Percentiles rank a stretch among this genome's conserved stretches.
Conservation (phyloP, 2,113 vertebrate species). For the Centropus unirufus region DNA sequence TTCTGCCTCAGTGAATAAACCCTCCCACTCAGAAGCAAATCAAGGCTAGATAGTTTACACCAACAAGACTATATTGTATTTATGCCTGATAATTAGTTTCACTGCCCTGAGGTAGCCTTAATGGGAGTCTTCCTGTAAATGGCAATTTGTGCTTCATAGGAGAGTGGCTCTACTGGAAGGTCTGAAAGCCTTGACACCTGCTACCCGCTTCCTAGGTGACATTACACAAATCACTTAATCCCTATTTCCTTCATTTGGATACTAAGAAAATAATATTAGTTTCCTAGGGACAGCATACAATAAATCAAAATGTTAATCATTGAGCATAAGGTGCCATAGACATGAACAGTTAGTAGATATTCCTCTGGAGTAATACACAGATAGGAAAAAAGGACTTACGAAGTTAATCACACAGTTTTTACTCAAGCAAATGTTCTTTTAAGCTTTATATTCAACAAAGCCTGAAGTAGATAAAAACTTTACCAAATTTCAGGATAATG, state of each 20-base stretch:
- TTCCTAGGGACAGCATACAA: neutral
- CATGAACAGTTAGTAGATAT: neutral
- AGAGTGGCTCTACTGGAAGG: neutral
- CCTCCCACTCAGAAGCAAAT: neutral
- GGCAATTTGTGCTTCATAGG: accelerated
- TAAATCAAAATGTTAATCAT: neutral
- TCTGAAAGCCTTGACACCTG: neutral
- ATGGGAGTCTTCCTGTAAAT: neutral
- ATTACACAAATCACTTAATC: neutral
- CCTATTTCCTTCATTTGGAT: neutral
- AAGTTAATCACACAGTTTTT: neutral
- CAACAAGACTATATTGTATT: neutral
- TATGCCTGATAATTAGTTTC: neutral
- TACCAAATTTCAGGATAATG: neutral
- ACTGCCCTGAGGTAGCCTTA: neutral
- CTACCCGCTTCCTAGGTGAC: neutral
- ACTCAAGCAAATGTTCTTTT: neutral
- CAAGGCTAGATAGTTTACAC: neutral
- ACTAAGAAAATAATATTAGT: neutral
- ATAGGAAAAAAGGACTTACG: neutral
- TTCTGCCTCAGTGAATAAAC: neutral
- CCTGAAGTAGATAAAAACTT: neutral
- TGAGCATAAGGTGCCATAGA: neutral
- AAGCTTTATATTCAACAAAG: neutral
- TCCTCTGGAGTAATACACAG: neutral